Evolutionary conservation across 2,888 invertebrate species (phyloP).

Genomic region (Hypena proboscidalis): DNA sequence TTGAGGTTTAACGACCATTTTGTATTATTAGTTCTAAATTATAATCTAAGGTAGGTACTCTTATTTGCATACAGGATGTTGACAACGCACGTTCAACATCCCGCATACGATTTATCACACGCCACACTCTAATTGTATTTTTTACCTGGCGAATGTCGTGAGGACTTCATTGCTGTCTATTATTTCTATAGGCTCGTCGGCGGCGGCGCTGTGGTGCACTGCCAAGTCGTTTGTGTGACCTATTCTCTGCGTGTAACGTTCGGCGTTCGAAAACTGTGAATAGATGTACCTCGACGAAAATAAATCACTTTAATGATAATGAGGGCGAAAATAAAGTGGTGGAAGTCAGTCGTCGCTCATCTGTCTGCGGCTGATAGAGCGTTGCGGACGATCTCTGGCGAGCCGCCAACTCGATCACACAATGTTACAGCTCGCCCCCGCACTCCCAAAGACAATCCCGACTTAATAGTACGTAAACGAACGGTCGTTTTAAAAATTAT

Average conservation of each 20-base stretch:
- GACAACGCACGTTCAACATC: conserved; percentile 50
- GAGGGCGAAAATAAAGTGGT: conserved; percentile 81
- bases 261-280: conserved; percentile 62
- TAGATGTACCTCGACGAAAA: conserved; percentile 68
- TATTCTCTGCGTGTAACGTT: conserved; percentile 70
- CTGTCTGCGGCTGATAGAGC: conserved; percentile 69
- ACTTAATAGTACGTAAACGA: conserved; percentile 54
- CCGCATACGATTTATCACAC: conserved; percentile 69
- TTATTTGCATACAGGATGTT: conserved; percentile 58
- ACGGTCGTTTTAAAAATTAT: conserved; percentile 50
- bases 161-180: conserved; percentile 70
- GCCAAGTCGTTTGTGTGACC: conserved; percentile 76
- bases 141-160: conserved; percentile 61
- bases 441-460: conserved; percentile 48
- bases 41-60: too few species aligned
- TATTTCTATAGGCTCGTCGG: conserved; percentile 66
- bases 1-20: conserved; percentile 25
- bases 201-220: conserved; percentile 56
- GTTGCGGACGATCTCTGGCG: conserved; percentile 64
- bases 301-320: conserved; percentile 83
- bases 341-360: conserved; percentile 75
- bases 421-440: conserved; percentile 54
- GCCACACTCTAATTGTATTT: conserved; percentile 64
- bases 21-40: conserved; percentile 57
- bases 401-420: conserved; percentile 73